Evolutionary conservation across 1,140 invertebrate genomes (phyloP), one percentile per base, ranked within the genome.

Genomic region (Conus betulinus): DNA sequence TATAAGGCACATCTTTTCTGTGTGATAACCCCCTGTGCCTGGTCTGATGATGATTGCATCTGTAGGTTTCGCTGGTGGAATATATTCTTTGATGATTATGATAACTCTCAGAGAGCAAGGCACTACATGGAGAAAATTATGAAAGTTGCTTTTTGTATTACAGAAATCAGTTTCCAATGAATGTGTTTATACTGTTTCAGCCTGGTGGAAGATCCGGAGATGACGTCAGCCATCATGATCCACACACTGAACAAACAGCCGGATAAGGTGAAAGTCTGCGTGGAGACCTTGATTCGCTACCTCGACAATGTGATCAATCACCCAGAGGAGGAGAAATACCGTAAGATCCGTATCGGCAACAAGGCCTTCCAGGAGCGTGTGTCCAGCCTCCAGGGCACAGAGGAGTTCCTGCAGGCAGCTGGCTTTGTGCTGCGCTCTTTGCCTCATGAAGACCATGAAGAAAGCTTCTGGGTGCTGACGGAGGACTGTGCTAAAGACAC

Each of bases 231-330:
- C 10, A 88, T 95, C 23, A 95, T 95, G 93, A 98, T 99, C 94
- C 97, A 98, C 88, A 98, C 98, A 39, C 97, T 98, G 93, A 99
- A 99, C 95, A 97, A 96, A 91, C 97, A 97, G 91, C 96, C 96
- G 93, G 97, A 98, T 90, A 98, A 97, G 96, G 97, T 98, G 87
- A 97, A 97, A 85, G 96, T 96, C 10, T 98, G 98, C 93, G 96
- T 98, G 11, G 97, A 98, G 91, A 98, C 97, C 8, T 94, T 99
- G 8, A 97, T 96, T 91, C 98, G 98, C 95, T 99, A 99, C 96
- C 95, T 99, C 88, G 97, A 98, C 92, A 99, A 99, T 95, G 97
- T 99, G 39, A 96, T 98, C 23, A 96, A 97, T 25, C 96, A 98
- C 95, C 98, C 98, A 0, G 96, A 96, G 15, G 98, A 99, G 92